These are phyloP conservation scores for Cerceris ruficornis DNA, from an alignment of 2,888 invertebrate species.

Conservation along the genomic window DNA sequence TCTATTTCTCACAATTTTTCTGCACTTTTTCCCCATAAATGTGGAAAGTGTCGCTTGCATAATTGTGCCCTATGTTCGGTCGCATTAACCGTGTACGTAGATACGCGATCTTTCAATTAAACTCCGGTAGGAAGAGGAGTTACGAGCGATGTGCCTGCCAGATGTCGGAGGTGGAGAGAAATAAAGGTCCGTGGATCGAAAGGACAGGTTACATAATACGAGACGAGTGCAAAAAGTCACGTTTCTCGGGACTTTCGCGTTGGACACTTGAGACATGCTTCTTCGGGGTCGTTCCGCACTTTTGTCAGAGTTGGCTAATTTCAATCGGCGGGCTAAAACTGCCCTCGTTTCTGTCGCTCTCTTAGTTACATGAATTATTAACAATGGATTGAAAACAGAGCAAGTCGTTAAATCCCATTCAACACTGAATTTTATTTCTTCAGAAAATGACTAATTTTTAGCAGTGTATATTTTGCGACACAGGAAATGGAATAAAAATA, in stretches of 20 bases:
- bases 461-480: too few species aligned
- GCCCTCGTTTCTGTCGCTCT: too few species aligned
- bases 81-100: constrained; percentile 13
- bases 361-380: too few species aligned
- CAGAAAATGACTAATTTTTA: too few species aligned
- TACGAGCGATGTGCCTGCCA: constrained; percentile 38
- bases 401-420: too few species aligned
- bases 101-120: constrained; percentile 54
- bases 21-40: not conserved
- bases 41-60: not conserved
- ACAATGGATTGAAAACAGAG: too few species aligned
- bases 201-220: constrained; percentile 51
- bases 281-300: not conserved
- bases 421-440: too few species aligned
- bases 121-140: constrained; percentile 28
- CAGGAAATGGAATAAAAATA: too few species aligned
- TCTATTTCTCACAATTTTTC: too few species aligned
- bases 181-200: constrained; percentile 45
- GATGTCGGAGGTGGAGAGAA: constrained; percentile 46
- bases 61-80: not conserved
- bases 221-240: constrained; percentile 44
- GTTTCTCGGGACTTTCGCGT: constrained; percentile 49
- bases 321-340: too few species aligned
- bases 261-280: constrained; percentile 13
- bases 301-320: too few species aligned